Evolutionary conservation across 1,140 invertebrate genomes (phyloP).

Genomic region (Chrysomallon squamiferum): DNA sequence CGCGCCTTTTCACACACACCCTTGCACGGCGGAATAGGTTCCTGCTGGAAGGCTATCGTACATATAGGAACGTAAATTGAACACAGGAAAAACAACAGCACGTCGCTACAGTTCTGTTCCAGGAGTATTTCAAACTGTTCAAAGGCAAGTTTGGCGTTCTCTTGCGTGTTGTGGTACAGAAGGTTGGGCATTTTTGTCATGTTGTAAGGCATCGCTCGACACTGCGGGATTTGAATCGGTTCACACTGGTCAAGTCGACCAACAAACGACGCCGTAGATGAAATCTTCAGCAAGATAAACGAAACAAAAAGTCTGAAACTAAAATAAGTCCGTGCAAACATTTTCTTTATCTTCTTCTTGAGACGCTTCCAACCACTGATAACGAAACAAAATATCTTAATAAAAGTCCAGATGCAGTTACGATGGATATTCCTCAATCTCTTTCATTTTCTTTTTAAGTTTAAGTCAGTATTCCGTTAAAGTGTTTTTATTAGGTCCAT

Average conservation of each 20-base stretch:
- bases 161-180: conserved; percentile 58
- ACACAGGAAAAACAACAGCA: conserved; percentile 57
- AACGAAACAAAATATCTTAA: no score
- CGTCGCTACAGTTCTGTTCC: conserved; percentile 51
- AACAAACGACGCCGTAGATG: conserved; percentile 11
- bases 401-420: no score
- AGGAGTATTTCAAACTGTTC: conserved; percentile 53
- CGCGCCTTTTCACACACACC: conserved; percentile 51
- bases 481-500: no score
- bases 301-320: conserved; percentile 3
- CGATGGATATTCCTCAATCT: no score
- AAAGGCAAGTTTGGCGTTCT: conserved; percentile 56
- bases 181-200: conserved; percentile 62
- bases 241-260: conserved; percentile 51
- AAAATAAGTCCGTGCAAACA: neutral
- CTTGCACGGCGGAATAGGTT: conserved; percentile 55
- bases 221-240: conserved; percentile 56
- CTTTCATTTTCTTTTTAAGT: no score
- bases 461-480: no score
- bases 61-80: conserved; percentile 60
- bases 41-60: conserved; percentile 46
- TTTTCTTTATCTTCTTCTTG: neutral
- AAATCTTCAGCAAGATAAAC: neutral
- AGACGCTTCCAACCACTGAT: no score
- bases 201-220: conserved; percentile 59